phyloP scores from a whole-genome alignment of 2,888 invertebrate genomes.

The Hyppa rectilinea region DNA sequence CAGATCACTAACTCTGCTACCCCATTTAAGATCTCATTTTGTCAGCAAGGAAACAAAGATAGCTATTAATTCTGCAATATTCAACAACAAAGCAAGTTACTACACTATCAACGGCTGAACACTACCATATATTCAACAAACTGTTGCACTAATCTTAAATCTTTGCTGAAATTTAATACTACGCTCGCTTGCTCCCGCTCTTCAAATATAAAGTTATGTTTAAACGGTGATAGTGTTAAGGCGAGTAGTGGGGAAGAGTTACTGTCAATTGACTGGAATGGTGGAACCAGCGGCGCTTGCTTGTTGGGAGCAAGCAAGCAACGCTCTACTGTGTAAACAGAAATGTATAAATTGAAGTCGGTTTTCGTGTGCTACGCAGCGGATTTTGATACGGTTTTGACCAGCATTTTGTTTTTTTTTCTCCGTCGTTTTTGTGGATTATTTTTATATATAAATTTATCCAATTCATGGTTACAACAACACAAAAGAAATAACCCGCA shows the following conservation, averaged over 20 bases:
- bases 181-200: constrained; percentile 25
- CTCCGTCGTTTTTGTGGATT: too few relatives aligned
- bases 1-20: constrained; percentile 12
- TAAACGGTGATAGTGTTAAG: constrained; percentile 31
- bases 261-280: constrained; percentile 42
- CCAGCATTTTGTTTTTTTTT: too few relatives aligned
- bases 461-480: too few relatives aligned
- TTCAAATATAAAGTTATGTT: constrained; percentile 60
- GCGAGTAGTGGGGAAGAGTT: constrained; percentile 32
- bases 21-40: constrained; percentile 28
- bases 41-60: constrained; percentile 16
- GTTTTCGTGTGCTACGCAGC: too few relatives aligned
- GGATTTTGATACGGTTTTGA: too few relatives aligned
- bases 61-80: constrained; percentile 44
- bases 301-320: too few relatives aligned
- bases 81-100: constrained; percentile 40
- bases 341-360: too few relatives aligned
- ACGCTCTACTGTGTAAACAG: too few relatives aligned
- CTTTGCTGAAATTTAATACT: constrained; percentile 61
- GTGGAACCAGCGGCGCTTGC: too few relatives aligned
- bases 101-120: constrained; percentile 25
- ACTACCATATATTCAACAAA: constrained; percentile 56
- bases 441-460: too few relatives aligned
- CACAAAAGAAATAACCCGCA: too few relatives aligned
- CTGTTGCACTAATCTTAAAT: constrained; percentile 55